Conservation (phyloP, 2,797 vertebrate genomes). For the Schizothorax lantsangensis region DNA sequence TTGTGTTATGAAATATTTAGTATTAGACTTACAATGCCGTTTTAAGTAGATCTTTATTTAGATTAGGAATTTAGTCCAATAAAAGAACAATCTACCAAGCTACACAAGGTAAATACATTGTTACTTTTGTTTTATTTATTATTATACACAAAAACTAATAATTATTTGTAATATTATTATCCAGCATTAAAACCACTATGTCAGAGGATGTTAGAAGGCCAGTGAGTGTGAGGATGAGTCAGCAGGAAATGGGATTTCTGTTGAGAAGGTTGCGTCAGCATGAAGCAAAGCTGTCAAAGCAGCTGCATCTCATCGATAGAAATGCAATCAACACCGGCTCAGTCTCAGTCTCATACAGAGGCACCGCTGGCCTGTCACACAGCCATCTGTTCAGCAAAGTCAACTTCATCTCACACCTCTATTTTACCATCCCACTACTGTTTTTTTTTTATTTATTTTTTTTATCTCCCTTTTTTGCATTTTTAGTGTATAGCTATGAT, state of each 20-base stretch:
- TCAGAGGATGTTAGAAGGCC: conserved; percentile 14
- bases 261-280: neutral
- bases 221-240: neutral
- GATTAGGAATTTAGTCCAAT: neutral
- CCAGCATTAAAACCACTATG: neutral
- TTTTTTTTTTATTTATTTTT: neutral
- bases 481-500: neutral
- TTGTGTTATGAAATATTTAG: neutral
- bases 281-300: conserved; percentile 30
- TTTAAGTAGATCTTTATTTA: neutral
- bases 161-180: neutral
- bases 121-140: neutral
- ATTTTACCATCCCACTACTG: neutral
- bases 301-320: conserved; percentile 11
- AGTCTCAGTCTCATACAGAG: neutral
- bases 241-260: conserved; percentile 18
- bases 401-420: neutral
- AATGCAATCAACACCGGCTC: neutral
- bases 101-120: neutral
- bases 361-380: conserved; percentile 21
- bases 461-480: neutral
- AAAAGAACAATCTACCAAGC: neutral
- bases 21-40: neutral
- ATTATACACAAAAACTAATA: neutral
- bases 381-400: conserved; percentile 44